These are phyloP conservation scores for Panorpa germanica DNA, from an alignment of 2,888 invertebrate genomes.

Conservation along the genomic window DNA sequence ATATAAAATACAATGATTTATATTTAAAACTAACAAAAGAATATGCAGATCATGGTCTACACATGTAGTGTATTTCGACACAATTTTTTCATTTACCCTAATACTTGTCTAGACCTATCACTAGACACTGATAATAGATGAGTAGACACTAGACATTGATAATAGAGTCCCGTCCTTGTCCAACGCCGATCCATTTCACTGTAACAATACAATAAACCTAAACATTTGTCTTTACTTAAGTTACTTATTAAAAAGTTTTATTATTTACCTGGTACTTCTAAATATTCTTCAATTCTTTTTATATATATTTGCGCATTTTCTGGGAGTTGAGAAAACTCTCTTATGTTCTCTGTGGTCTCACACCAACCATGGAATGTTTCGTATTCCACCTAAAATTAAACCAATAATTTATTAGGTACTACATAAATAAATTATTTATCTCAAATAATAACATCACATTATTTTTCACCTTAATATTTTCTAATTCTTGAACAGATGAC, in stretches of 20 bases:
- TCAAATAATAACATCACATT: no score
- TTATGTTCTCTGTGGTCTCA: slow-evolving; percentile 53
- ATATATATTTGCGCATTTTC: slow-evolving; percentile 69
- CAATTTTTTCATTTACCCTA: no score
- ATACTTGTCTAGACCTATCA: no score
- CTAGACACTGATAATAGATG: no score
- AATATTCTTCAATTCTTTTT: slow-evolving; percentile 56
- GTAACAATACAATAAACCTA: slow-evolving; percentile 28
- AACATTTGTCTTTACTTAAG: no score
- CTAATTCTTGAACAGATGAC: slow-evolving; percentile 61
- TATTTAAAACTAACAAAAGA: no score
- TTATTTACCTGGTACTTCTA: slow-evolving; percentile 69
- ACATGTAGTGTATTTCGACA: no score
- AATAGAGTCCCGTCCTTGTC: slow-evolving; percentile 82
- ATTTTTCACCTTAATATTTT: slow-evolving; percentile 51
- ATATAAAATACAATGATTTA: no score
- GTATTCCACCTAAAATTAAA: slow-evolving; percentile 56
- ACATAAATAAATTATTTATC: no score
- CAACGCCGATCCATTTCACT: slow-evolving; percentile 96
- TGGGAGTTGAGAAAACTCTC: slow-evolving; percentile 67
- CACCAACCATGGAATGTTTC: slow-evolving; percentile 80
- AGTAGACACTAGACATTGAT: slow-evolving; percentile 40
- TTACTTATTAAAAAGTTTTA: no score
- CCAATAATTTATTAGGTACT: no score
- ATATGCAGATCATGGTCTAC: no score